Percentiles rank a stretch among this genome's conserved stretches.
Evolutionary conservation across 2,888 invertebrate species (phyloP).

Genomic region (Bruchidius siliquastri): DNA sequence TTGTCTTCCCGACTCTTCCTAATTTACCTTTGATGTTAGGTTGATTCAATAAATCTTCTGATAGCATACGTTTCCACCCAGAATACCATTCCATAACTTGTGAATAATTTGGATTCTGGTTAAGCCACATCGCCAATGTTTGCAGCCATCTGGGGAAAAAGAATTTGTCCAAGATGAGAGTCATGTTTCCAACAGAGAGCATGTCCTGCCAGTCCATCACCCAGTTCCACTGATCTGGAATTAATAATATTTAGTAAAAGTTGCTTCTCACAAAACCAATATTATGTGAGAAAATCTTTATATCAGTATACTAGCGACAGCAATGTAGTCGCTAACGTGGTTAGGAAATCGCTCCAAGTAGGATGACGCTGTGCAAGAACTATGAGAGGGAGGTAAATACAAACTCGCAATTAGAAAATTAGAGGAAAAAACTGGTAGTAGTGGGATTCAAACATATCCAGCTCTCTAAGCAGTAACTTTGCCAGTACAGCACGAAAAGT

Average conservation of each 20-base stretch:
- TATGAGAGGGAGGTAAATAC: no score
- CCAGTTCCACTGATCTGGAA: slow-evolving; percentile 85
- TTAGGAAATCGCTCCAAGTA: neutral
- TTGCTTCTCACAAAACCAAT: no score
- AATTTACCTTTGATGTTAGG: slow-evolving; percentile 49
- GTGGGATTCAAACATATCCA: no score
- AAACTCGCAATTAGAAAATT: no score
- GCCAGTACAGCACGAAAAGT: no score
- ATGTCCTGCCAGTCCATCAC: slow-evolving; percentile 91
- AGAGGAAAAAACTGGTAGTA: no score
- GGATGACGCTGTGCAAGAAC: neutral
- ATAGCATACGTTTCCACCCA: slow-evolving; percentile 59
- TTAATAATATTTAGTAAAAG: slow-evolving; percentile 11
- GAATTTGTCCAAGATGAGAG: slow-evolving; percentile 74
- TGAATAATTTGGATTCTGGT: slow-evolving; percentile 82
- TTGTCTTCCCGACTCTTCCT: no score
- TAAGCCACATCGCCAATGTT: slow-evolving; percentile 83
- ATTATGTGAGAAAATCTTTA: no score
- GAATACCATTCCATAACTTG: slow-evolving; percentile 87
- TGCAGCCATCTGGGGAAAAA: slow-evolving; percentile 94
- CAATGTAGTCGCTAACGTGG: no score
- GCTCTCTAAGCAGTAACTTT: no score
- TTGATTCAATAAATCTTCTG: slow-evolving; percentile 52
- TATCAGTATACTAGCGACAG: no score
- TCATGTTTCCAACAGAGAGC: slow-evolving; percentile 72